phyloP scores from a whole-genome alignment of 2,113 vertebrate species.

The Thalassoma bifasciatum region DNA sequence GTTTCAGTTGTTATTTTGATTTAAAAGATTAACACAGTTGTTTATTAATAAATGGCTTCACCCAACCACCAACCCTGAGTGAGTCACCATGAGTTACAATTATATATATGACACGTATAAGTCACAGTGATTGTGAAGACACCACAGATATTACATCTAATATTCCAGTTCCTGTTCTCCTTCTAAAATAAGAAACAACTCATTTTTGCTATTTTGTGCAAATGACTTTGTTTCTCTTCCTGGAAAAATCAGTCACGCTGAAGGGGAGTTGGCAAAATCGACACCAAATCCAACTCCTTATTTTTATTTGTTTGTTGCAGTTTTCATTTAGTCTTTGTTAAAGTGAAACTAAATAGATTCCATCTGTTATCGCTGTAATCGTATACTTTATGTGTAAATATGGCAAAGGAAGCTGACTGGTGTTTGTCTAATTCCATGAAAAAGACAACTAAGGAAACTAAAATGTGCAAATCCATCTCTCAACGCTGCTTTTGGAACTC shows the following conservation, averaged over 20 bases:
- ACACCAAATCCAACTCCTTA: background rate
- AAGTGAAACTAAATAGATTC: background rate
- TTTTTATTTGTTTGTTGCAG: background rate
- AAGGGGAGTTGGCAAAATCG: background rate
- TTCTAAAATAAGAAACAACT: background rate
- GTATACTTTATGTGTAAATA: background rate
- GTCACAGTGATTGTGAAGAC: background rate
- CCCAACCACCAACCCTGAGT: no score
- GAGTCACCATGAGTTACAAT: no score
- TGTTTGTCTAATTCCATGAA: background rate
- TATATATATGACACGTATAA: background rate
- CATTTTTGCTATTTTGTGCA: background rate
- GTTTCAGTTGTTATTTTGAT: no score
- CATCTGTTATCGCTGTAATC: background rate
- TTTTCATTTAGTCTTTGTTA: background rate
- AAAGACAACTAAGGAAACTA: background rate
- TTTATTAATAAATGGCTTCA: no score
- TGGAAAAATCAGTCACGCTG: background rate
- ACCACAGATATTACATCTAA: background rate
- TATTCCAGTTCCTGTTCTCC: constrained; percentile 1
- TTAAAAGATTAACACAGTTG: no score
- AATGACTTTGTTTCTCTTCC: background rate
- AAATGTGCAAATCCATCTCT: background rate
- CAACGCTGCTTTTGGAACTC: background rate
- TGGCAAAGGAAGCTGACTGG: background rate